These are phyloP conservation scores for Lipotes vexillifer DNA, from an alignment of 2,113 vertebrate genomes.

Conservation along the genomic window DNA sequence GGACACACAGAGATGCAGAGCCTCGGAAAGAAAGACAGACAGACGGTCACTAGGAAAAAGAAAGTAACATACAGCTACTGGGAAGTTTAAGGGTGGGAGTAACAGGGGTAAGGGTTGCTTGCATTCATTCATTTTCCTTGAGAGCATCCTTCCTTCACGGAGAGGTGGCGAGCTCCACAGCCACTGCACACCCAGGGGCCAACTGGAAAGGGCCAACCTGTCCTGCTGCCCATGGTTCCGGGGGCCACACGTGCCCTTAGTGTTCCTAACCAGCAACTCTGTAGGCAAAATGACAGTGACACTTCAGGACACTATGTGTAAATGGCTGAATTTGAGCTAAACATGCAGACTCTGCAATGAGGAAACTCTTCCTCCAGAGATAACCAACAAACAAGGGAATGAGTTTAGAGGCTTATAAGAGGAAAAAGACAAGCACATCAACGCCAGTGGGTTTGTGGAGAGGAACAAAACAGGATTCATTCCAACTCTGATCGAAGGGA, in stretches of 20 bases:
- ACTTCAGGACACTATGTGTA: background rate
- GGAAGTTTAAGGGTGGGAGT: background rate
- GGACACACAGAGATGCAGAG: background rate
- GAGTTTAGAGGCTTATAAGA: background rate
- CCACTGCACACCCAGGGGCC: accelerated
- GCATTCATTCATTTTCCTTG: background rate
- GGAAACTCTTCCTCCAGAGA: background rate
- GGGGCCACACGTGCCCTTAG: accelerated
- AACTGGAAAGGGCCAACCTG: background rate
- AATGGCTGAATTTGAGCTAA: background rate
- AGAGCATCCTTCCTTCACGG: background rate
- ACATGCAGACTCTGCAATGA: background rate
- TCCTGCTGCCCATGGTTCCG: background rate
- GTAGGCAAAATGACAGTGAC: background rate
- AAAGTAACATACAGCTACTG: background rate
- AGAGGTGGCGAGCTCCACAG: background rate
- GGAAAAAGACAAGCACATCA: background rate
- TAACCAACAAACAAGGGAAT: background rate
- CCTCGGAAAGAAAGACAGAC: background rate
- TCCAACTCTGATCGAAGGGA: background rate
- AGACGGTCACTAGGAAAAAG: background rate
- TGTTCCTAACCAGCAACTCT: background rate
- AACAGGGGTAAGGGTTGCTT: background rate
- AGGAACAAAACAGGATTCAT: background rate
- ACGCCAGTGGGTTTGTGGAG: background rate